Conservation (phyloP, 2,888 invertebrate species). For the Parnassius glacialis region DNA sequence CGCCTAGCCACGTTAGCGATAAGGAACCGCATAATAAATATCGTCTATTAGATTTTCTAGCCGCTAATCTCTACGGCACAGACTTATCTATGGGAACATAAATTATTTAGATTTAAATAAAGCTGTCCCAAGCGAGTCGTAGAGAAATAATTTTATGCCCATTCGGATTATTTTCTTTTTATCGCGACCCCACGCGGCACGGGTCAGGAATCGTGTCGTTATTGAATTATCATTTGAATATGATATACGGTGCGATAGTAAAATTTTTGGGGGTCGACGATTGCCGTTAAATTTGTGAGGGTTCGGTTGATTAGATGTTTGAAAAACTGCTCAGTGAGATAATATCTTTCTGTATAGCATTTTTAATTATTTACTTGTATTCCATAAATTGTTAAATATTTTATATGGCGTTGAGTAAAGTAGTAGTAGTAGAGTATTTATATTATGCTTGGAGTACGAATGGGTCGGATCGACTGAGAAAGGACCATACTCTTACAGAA, state of each 20-base stretch:
- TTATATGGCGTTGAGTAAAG: no score
- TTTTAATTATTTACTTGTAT: no score
- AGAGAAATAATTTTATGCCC: conserved; percentile 68
- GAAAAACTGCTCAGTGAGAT: conserved; percentile 56
- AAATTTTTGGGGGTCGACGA: conserved; percentile 60
- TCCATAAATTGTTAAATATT: no score
- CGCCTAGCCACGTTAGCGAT: conserved; percentile 59
- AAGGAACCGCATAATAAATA: conserved; percentile 62
- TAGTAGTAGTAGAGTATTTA: no score
- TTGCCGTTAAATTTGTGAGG: conserved; percentile 66
- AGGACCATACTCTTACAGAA: no score
- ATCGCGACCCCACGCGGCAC: conserved; percentile 54
- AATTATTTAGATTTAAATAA: conserved; percentile 63
- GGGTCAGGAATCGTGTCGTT: conserved; percentile 68
- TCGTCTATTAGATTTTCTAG: conserved; percentile 62
- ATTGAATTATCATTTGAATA: conserved; percentile 79
- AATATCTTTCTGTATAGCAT: conserved; percentile 29
- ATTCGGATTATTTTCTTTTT: conserved; percentile 65
- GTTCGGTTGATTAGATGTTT: conserved; percentile 55
- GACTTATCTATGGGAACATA: conserved; percentile 60
- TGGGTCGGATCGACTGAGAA: no score
- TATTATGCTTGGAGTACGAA: no score
- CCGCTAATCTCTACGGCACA: conserved; percentile 54
- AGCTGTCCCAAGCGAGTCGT: conserved; percentile 57
- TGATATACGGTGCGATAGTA: conserved; percentile 66